Evolutionary conservation across 1,140 invertebrate genomes (phyloP).

Genomic region (Nautilus pompilius): DNA sequence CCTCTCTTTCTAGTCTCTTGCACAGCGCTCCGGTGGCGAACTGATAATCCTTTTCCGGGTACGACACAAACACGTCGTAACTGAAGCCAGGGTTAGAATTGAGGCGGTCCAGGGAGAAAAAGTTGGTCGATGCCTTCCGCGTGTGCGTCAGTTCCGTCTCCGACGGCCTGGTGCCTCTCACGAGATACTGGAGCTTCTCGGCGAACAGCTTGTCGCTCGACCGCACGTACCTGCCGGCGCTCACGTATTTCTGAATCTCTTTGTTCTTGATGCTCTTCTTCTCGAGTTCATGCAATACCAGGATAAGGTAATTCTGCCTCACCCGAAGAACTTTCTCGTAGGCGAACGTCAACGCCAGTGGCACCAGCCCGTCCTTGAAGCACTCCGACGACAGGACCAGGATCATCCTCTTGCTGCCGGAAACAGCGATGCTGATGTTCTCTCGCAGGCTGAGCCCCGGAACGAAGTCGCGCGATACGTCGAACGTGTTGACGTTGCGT

Average conservation of each 20-base stretch:
- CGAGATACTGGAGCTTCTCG: conserved; percentile 22
- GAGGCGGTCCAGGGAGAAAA: neutral
- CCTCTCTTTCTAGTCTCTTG: conserved; percentile 17
- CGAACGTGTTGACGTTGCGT: conserved; percentile 22
- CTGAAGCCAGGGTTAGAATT: neutral
- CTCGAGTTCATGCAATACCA: conserved; percentile 16
- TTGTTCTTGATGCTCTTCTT: conserved; percentile 17
- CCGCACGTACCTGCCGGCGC: conserved; percentile 21
- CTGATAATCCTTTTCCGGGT: conserved; percentile 23
- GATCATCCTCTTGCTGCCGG: conserved; percentile 28
- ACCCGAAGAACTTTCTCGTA: conserved; percentile 28
- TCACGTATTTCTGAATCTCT: conserved; percentile 20
- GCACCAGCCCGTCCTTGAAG: conserved; percentile 14
- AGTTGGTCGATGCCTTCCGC: neutral
- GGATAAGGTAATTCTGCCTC: conserved; percentile 24
- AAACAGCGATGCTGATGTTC: conserved; percentile 26
- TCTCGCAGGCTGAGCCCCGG: conserved; percentile 27
- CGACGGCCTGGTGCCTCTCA: conserved; percentile 8
- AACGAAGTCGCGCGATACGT: conserved; percentile 28
- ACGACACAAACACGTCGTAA: conserved; percentile 23
- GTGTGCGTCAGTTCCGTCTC: neutral
- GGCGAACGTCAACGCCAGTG: conserved; percentile 23
- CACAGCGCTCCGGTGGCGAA: conserved; percentile 21
- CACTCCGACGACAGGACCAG: conserved; percentile 21
- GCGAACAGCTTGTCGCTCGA: conserved; percentile 16